phyloP scores from a whole-genome alignment of 2,797 vertebrate genomes.

The Myotis myotis region DNA sequence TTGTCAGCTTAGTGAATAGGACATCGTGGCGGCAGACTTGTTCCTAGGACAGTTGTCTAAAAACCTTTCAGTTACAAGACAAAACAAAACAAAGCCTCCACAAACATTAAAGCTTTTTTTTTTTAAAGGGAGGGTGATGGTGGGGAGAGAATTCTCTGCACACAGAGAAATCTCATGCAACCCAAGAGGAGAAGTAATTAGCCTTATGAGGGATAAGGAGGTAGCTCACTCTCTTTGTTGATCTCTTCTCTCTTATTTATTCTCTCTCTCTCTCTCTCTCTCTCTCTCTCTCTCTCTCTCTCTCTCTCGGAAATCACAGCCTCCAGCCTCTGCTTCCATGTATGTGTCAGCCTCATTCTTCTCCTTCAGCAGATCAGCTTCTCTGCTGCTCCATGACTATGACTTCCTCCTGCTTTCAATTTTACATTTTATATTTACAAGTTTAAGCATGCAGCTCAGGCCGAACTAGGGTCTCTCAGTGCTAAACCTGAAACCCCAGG shows the following conservation, averaged over 20 bases:
- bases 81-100: neutral
- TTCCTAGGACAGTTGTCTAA: constrained; percentile 18
- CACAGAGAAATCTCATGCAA: constrained; percentile 54
- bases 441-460: neutral
- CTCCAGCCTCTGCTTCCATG: neutral
- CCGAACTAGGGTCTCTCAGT: neutral
- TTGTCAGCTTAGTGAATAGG: neutral
- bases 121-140: neutral
- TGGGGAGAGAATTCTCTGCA: constrained; percentile 29
- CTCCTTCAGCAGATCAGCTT: neutral
- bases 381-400: neutral
- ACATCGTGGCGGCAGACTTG: neutral
- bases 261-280: neutral
- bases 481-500: neutral
- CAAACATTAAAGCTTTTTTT: constrained; percentile 46
- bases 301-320: neutral
- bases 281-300: neutral
- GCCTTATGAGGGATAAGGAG: constrained; percentile 62
- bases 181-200: constrained; percentile 59
- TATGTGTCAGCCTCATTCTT: neutral
- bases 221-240: neutral
- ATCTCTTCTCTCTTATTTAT: neutral
- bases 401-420: neutral
- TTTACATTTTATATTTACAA: neutral
- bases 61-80: constrained; percentile 6